Evolutionary conservation across 2,113 vertebrate genomes (phyloP).

Genomic region (Odocoileus hemionus): DNA sequence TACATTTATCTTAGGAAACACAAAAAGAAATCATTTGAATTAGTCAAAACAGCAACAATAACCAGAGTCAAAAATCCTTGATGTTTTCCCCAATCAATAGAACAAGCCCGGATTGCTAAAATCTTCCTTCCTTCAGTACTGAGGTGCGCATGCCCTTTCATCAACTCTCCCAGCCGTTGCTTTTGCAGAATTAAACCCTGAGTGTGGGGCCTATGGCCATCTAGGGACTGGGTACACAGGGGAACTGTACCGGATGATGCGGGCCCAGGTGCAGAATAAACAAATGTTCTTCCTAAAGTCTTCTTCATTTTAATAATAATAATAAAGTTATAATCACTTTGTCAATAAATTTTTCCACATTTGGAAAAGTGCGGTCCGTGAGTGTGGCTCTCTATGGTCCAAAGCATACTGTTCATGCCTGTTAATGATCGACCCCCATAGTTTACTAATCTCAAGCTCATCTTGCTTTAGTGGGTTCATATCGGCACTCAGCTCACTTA

Average conservation of each 20-base stretch:
- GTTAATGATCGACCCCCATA: constrained; percentile 13
- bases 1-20: background rate
- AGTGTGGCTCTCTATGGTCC: constrained; percentile 24
- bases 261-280: constrained; percentile 46
- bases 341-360: constrained; percentile 49
- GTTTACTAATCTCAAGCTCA: constrained; percentile 39
- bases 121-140: background rate
- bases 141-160: background rate
- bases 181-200: background rate
- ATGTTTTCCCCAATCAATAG: background rate
- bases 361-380: background rate
- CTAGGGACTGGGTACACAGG: background rate
- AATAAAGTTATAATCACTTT: constrained; percentile 61
- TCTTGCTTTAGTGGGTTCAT: constrained; percentile 38
- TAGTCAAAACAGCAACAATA: background rate
- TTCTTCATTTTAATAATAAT: constrained; percentile 39
- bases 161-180: background rate
- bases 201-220: background rate
- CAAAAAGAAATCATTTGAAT: background rate
- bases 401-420: background rate
- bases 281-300: background rate
- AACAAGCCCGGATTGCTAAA: background rate
- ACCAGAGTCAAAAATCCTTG: background rate
- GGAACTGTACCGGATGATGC: background rate
- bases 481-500: constrained; percentile 44